Evolutionary conservation across 2,888 invertebrate genomes (phyloP).

Genomic region (Tridacna gigas): DNA sequence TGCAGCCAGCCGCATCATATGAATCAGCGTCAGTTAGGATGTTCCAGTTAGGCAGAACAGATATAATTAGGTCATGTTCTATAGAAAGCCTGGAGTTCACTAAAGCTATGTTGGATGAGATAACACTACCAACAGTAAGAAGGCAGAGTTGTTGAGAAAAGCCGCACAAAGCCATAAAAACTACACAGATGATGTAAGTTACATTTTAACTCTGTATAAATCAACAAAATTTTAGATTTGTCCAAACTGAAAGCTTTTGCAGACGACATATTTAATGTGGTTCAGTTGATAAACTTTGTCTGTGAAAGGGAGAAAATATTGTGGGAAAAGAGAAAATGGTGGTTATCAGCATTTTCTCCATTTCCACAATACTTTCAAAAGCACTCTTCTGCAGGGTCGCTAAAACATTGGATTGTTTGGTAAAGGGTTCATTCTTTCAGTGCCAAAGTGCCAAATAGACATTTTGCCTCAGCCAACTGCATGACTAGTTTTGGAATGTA

Average conservation of each 20-base stretch:
- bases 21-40: constrained; percentile 95
- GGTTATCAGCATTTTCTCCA: no score
- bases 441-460: no score
- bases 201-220: background rate
- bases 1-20: constrained; percentile 92
- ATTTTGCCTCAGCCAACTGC: no score
- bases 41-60: constrained; percentile 94
- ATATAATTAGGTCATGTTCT: constrained; percentile 97
- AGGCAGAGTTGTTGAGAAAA: constrained; percentile 88
- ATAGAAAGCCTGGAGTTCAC: constrained; percentile 92
- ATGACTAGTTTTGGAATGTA: no score
- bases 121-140: constrained; percentile 86
- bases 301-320: background rate
- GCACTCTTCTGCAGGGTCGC: no score
- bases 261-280: no score
- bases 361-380: no score
- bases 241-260: no score
- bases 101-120: constrained; percentile 88
- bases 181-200: constrained; percentile 88
- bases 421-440: no score
- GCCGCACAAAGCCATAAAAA: constrained; percentile 93
- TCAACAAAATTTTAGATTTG: no score
- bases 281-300: background rate
- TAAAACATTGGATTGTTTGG: no score
- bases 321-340: background rate